phyloP scores from a whole-genome alignment of 2,797 vertebrate genomes.

The Lacerta bilineata region DNA sequence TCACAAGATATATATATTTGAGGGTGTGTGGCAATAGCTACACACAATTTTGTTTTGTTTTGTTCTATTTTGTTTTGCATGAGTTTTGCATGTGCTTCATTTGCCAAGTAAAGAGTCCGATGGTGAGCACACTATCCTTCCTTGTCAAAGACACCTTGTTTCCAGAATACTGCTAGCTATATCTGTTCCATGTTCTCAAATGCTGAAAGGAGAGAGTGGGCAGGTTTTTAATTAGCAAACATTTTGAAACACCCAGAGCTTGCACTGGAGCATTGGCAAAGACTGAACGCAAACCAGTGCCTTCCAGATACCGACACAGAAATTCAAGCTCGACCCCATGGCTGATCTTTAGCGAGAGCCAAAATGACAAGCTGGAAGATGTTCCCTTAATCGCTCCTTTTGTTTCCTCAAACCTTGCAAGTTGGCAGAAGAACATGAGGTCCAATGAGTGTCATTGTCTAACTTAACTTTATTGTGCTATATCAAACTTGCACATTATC shows the following conservation, averaged over 20 bases:
- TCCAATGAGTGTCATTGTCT: neutral
- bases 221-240: neutral
- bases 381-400: neutral
- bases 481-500: neutral
- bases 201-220: too few species aligned
- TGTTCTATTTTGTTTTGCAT: neutral
- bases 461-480: neutral
- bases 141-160: neutral
- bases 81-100: too few species aligned
- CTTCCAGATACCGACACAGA: neutral
- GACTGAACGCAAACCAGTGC: neutral
- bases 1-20: too few species aligned
- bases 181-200: neutral
- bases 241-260: neutral
- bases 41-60: neutral
- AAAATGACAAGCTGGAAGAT: neutral
- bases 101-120: too few species aligned
- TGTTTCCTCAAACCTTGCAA: neutral
- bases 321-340: neutral
- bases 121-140: neutral
- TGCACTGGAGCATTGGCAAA: neutral
- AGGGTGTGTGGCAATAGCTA: neutral
- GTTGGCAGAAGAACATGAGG: neutral
- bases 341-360: neutral
- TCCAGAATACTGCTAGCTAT: neutral